Conservation (phyloP, 2,113 vertebrate species). For the Acanthochromis polyacanthus region DNA sequence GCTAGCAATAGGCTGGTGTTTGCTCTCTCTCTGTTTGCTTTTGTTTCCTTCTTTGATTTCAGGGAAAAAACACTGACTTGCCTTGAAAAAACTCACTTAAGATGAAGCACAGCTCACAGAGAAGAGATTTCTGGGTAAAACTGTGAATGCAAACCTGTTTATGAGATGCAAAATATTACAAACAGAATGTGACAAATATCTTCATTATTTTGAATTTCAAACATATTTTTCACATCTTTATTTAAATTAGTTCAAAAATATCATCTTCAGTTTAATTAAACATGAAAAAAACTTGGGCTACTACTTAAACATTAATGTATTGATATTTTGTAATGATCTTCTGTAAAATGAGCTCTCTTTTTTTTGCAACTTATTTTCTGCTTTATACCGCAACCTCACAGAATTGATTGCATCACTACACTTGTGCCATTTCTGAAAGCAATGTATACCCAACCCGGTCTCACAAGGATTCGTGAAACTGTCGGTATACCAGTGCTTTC, state of each 20-base stretch:
- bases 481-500: neutral
- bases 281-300: neutral
- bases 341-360: neutral
- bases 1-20: conserved; percentile 82
- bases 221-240: neutral
- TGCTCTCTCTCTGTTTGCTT: conserved; percentile 57
- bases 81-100: conserved; percentile 83
- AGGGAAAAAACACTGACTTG: conserved; percentile 80
- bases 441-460: neutral
- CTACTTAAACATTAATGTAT: neutral
- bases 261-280: neutral
- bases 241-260: neutral
- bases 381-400: conserved; percentile 14
- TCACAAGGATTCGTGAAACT: too few species aligned
- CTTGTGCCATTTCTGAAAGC: neutral
- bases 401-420: conserved; percentile 29
- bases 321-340: neutral
- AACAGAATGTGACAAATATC: conserved; percentile 1
- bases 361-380: neutral
- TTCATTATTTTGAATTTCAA: conserved; percentile 20
- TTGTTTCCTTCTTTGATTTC: conserved; percentile 76
- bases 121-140: conserved; percentile 36
- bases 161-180: neutral
- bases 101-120: conserved; percentile 76
- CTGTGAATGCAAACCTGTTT: conserved; percentile 27